Base-by-base conservation (phyloP, 2,888 invertebrate species). In the Tipula helvola region DNA sequence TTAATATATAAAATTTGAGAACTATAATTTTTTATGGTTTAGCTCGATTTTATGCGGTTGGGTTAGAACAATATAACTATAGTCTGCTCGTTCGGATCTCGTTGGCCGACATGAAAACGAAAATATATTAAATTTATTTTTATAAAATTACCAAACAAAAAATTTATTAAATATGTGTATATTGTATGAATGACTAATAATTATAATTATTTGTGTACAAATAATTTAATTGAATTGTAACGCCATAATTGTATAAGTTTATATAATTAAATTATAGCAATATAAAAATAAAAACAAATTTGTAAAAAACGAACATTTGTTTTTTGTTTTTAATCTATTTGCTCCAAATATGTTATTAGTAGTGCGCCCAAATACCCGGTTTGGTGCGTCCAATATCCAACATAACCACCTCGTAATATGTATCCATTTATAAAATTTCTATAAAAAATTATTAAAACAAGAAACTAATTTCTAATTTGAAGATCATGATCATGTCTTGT, bases 91-190 rank as follows among this genome's bases (percentile, higher is more conserved):
- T 10, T 71, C 28, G 28, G 28, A 28, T 28, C 28, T 28, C 28
- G 28, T 28, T 28, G 28, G 28, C 28, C 28, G 28, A 28, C 28
- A 12, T 28, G 28, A 28, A 71, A 71, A 71, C 28, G 10, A 28
- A 28, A 71, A 71, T 28, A 28, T 28, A 44, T 16, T 52, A 52
- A 41, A 12, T 71, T 71, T 71, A 71, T 28, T 18, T 18, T 71
- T 71, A 71, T 71, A 71, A 71, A 71, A 71, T 71, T 71, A 71
- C 71, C 71, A 71, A 71, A 71, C 71, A 71, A 71, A 71, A 71
- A 28, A 28, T 28, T 71, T 28, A n/a, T n/a, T 71, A 28, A 10
- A 71, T 71, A 71, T 71, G 28, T 71, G 71, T 71, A 71, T 28
- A n/a, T 52, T 52, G 52, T 52, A 52, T 52, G 16, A 52, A 52